These are phyloP conservation scores for Rotaria magnacalcarata DNA, from an alignment of 2,888 invertebrate genomes.

Conservation along the genomic window DNA sequence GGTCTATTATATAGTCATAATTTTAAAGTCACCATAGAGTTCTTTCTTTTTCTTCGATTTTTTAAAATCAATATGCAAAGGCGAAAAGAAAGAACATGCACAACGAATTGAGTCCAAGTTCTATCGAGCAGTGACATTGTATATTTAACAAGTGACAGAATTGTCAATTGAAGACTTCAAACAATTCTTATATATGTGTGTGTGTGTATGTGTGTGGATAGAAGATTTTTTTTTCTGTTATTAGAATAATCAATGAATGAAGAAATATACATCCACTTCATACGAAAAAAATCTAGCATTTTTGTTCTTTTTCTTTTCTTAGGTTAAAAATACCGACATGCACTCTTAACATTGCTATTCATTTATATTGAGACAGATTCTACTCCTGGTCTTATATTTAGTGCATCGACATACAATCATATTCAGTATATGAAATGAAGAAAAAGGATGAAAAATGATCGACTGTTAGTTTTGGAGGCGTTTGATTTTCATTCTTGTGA, in stretches of 20 bases:
- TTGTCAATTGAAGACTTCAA: not conserved
- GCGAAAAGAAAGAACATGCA: not conserved
- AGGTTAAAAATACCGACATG: not conserved
- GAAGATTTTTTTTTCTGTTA: not conserved
- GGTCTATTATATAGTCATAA: not conserved
- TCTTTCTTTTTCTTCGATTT: not conserved
- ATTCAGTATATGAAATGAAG: no score
- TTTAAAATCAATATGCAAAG: not conserved
- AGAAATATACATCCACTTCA: not conserved
- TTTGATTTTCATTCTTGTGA: no score
- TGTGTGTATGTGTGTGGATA: no score
- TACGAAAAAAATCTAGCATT: not conserved
- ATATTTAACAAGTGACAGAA: not conserved
- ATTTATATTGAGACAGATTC: no score
- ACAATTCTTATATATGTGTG: not conserved
- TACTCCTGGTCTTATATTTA: no score
- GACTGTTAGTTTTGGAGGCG: no score
- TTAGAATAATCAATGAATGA: not conserved
- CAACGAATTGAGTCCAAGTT: not conserved
- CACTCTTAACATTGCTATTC: no score
- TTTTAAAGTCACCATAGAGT: not conserved
- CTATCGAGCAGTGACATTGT: not conserved
- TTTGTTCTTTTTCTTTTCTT: not conserved
- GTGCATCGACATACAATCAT: no score
- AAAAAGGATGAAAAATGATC: no score